These are phyloP conservation scores for Neuroscelio doddi DNA, from an alignment of 2,888 invertebrate genomes.

Conservation along the genomic window DNA sequence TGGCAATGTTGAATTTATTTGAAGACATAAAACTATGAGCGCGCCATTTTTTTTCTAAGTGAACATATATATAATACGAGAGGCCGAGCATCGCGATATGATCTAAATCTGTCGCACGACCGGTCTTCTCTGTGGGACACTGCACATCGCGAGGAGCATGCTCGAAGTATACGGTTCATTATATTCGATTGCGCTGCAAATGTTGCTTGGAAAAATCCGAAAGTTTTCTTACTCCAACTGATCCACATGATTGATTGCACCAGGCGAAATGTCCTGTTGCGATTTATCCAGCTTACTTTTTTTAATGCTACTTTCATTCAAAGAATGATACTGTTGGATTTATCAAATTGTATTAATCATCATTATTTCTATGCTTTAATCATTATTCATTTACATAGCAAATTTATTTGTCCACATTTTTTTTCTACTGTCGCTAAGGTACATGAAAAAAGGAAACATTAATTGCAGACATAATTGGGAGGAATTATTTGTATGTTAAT, in stretches of 20 bases:
- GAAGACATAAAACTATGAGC: conserved; percentile 32
- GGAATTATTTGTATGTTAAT: no score
- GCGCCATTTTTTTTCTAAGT: conserved; percentile 30
- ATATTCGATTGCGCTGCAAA: conserved; percentile 45
- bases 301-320: no score
- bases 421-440: no score
- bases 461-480: no score
- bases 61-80: conserved; percentile 10
- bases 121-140: conserved; percentile 48
- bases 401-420: no score
- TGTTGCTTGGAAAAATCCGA: conserved; percentile 19
- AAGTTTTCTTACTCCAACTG: conserved; percentile 19
- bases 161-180: conserved; percentile 43
- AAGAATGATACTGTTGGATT: no score
- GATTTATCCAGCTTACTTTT: no score
- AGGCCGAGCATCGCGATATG: conserved; percentile 40
- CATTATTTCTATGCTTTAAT: no score
- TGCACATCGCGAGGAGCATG: conserved; percentile 29
- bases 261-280: background rate
- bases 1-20: conserved; percentile 35
- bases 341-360: no score
- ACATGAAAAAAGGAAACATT: no score
- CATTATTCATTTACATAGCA: no score
- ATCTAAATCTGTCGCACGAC: conserved; percentile 46
- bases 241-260: conserved; percentile 27